Percentiles rank a stretch among this genome's conserved stretches.
Evolutionary conservation across 2,797 vertebrate species (phyloP).

Genomic region (Rallus crepitans): DNA sequence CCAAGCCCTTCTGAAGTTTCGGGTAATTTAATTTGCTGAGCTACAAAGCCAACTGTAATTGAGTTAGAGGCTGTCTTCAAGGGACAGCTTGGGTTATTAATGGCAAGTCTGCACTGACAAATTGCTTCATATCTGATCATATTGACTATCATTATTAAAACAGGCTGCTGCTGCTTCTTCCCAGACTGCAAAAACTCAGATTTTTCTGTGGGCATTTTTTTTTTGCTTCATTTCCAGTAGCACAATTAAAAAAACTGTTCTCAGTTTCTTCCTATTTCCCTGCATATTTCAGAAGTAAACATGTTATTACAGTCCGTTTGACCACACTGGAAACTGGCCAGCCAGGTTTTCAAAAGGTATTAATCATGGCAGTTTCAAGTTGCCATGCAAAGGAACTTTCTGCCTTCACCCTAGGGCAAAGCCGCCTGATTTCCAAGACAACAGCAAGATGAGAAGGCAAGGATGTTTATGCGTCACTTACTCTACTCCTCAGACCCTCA

Average conservation of each 20-base stretch:
- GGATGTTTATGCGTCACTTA: not conserved
- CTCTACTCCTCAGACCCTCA: not conserved
- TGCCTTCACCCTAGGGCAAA: not conserved
- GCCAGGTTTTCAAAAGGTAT: not conserved
- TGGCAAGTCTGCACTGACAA: not conserved
- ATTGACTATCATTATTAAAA: slow-evolving; percentile 23
- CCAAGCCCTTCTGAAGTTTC: not conserved
- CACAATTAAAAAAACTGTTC: not conserved
- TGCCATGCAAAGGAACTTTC: not conserved
- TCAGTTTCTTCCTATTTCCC: not conserved
- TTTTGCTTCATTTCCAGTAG: not conserved
- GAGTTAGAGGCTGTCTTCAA: slow-evolving; percentile 48
- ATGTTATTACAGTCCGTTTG: not conserved
- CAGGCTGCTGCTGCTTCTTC: not conserved
- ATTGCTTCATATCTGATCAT: slow-evolving; percentile 7
- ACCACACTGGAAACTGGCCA: not conserved
- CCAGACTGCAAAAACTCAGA: not conserved
- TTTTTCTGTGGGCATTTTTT: not conserved
- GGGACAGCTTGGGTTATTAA: slow-evolving; percentile 40
- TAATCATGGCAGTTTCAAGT: not conserved
- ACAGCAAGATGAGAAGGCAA: not conserved
- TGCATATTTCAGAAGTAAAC: not conserved
- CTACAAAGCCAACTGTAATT: slow-evolving; percentile 40
- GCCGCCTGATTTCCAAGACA: not conserved
- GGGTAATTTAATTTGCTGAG: slow-evolving; percentile 44